These are phyloP conservation scores for Antidorcas marsupialis DNA, from an alignment of 2,113 vertebrate genomes.

Conservation along the genomic window DNA sequence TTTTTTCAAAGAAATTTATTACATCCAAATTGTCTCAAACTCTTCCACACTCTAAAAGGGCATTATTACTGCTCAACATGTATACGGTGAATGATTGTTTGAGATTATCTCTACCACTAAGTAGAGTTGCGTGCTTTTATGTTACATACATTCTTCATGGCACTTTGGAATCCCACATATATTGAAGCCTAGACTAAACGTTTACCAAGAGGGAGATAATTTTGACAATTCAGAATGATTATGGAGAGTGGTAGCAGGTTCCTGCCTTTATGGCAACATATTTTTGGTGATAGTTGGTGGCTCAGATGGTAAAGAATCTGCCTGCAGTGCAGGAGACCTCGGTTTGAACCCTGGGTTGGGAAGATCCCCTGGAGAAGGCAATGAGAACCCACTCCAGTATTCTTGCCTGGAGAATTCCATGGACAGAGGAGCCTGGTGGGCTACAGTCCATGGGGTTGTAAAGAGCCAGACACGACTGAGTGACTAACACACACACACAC, in stretches of 20 bases:
- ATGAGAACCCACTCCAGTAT: background rate
- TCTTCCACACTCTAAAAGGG: background rate
- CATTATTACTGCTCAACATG: background rate
- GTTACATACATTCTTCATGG: background rate
- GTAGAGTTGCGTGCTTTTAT: background rate
- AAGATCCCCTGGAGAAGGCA: background rate
- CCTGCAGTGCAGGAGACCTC: background rate
- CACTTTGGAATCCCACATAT: background rate
- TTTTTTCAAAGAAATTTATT: background rate
- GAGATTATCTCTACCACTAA: background rate
- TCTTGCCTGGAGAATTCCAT: background rate
- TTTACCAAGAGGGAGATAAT: conserved; percentile 33
- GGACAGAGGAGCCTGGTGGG: background rate
- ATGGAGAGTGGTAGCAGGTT: background rate
- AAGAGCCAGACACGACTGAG: background rate
- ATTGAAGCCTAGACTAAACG: background rate
- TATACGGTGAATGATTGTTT: background rate
- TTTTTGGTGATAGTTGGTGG: background rate
- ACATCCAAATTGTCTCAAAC: background rate
- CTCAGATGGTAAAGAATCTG: background rate
- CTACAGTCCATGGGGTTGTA: background rate
- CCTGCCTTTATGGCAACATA: background rate
- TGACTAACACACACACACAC: background rate
- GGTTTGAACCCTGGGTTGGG: background rate
- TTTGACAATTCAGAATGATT: conserved; percentile 12